A percentile compares a stretch with the other conserved stretches of the same genome.
These are phyloP conservation scores for Myotis davidii DNA, from an alignment of 2,113 vertebrate genomes.

Conservation along the genomic window DNA sequence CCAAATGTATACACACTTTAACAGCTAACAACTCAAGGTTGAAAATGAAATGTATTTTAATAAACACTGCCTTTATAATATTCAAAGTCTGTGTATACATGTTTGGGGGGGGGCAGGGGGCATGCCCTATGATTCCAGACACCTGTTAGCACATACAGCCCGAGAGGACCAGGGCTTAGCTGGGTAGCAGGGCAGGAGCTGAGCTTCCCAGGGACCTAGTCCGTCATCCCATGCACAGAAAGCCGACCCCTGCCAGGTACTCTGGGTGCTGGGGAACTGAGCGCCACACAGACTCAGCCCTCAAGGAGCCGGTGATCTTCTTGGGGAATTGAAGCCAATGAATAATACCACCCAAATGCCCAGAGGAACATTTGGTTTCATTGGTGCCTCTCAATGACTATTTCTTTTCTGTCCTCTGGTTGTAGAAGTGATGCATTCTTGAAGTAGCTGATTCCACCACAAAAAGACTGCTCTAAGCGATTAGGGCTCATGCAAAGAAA, in stretches of 20 bases:
- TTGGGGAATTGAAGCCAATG: neutral
- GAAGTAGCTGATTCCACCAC: neutral
- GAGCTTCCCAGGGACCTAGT: neutral
- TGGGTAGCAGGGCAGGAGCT: neutral
- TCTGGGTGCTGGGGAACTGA: neutral
- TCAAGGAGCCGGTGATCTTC: neutral
- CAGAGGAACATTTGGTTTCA: neutral
- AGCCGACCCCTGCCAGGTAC: neutral
- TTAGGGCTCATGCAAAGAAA: neutral
- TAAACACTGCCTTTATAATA: too few relatives aligned
- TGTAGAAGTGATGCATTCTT: neutral
- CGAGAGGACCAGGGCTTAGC: too few relatives aligned
- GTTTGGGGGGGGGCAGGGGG: too few relatives aligned
- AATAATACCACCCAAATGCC: neutral
- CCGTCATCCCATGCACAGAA: neutral
- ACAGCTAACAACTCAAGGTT: too few relatives aligned
- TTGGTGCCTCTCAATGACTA: neutral
- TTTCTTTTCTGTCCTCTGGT: neutral
- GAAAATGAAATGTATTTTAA: too few relatives aligned
- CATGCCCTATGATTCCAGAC: neutral
- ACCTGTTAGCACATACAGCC: neutral
- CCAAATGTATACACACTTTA: too few relatives aligned
- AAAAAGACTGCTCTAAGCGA: neutral
- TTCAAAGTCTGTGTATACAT: too few relatives aligned
- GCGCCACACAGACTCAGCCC: neutral